Conservation (phyloP, 2,888 invertebrate species). For the Tachystola acroxantha region DNA sequence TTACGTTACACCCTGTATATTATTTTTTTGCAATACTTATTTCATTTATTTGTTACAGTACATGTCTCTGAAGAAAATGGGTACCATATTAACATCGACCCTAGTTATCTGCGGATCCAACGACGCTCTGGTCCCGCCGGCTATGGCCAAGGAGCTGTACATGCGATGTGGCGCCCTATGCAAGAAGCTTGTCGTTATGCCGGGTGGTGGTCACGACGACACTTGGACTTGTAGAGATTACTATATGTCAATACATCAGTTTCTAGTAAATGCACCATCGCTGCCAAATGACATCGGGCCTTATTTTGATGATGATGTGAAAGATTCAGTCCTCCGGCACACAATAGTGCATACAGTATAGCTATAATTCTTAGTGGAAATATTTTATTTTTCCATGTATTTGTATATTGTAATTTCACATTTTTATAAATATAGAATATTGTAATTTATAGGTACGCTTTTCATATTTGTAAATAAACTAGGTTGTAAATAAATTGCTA, state of each 20-base stretch:
- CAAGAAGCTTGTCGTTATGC: conserved; percentile 88
- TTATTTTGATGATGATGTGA: conserved; percentile 37
- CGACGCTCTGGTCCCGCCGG: conserved; percentile 92
- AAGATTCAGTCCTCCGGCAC: conserved; percentile 27
- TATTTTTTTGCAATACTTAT: too few relatives aligned
- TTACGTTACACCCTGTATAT: too few relatives aligned
- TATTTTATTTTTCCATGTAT: neutral
- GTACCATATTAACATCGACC: conserved; percentile 85
- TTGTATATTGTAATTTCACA: neutral
- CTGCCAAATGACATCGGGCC: conserved; percentile 43
- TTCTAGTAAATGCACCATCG: conserved; percentile 57
- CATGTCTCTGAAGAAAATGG: conserved; percentile 85
- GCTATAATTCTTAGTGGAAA: conserved; percentile 2
- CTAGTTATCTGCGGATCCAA: conserved; percentile 93
- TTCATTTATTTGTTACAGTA: conserved; percentile 74
- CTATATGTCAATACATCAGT: conserved; percentile 76
- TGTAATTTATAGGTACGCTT: too few relatives aligned
- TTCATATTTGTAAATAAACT: too few relatives aligned
- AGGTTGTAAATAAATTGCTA: too few relatives aligned
- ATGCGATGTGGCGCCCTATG: conserved; percentile 84
- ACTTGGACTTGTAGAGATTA: conserved; percentile 95
- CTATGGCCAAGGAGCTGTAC: conserved; percentile 92
- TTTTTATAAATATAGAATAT: too few relatives aligned
- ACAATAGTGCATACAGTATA: conserved; percentile 45
- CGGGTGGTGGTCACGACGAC: conserved; percentile 94